Percentiles rank a stretch among this genome's conserved stretches.
Conservation (phyloP, 2,888 invertebrate species). For the Drosophila algonquin region DNA sequence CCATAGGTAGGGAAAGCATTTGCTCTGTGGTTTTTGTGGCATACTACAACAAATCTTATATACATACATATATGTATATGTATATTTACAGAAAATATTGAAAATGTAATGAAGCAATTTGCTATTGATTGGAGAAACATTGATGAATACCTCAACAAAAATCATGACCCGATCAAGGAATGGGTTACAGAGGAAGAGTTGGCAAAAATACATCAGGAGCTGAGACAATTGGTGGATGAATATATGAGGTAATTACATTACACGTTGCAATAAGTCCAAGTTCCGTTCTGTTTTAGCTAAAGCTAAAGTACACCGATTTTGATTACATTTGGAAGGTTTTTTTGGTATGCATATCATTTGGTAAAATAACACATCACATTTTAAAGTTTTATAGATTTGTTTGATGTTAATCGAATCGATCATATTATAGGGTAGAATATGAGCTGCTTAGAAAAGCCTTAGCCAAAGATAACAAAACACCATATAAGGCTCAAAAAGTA, state of each 20-base stretch:
- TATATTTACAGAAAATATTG: conserved; percentile 62
- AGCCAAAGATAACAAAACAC: conserved; percentile 79
- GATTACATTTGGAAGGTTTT: neutral
- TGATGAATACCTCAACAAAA: conserved; percentile 81
- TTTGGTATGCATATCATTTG: too few relatives aligned
- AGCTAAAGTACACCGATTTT: too few relatives aligned
- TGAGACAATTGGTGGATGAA: conserved; percentile 85
- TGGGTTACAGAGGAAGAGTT: conserved; percentile 84
- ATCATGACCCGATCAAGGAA: conserved; percentile 77
- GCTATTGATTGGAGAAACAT: conserved; percentile 80
- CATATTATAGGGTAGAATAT: conserved; percentile 77
- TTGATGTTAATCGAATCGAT: neutral
- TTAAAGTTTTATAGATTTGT: too few relatives aligned
- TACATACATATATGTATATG: neutral
- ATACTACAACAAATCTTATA: too few relatives aligned
- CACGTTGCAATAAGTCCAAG: neutral
- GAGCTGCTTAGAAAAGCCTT: conserved; percentile 83
- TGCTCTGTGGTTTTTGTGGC: neutral
- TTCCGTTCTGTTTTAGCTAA: neutral
- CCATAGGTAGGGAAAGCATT: conserved; percentile 64
- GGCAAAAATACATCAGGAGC: conserved; percentile 85
- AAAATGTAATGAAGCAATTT: conserved; percentile 73
- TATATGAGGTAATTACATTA: conserved; percentile 80
- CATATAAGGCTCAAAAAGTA: conserved; percentile 73
- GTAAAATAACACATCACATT: too few relatives aligned